These are phyloP conservation scores for Acrocyrtus sp. DNA, from an alignment of 2,888 invertebrate genomes.

Conservation along the genomic window DNA sequence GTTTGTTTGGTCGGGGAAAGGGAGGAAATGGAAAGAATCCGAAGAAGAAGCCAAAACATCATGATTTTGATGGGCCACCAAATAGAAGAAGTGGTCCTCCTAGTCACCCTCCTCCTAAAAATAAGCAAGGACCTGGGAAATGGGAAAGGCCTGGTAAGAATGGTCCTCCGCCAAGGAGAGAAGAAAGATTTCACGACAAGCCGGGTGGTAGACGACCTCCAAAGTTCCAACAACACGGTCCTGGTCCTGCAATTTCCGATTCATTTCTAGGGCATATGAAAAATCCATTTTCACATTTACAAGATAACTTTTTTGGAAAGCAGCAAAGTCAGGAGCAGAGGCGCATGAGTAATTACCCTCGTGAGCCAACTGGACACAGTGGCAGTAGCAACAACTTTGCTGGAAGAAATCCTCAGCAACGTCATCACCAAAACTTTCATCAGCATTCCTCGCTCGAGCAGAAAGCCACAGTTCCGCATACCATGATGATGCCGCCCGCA, in stretches of 20 bases:
- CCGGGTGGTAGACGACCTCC: conserved; percentile 29
- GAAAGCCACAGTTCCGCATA: conserved; percentile 1
- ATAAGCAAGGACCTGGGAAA: background rate
- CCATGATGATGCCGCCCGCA: conserved; percentile 33
- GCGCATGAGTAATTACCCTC: conserved; percentile 6
- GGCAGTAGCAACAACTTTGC: conserved; percentile 2
- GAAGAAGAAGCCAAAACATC: conserved; percentile 37
- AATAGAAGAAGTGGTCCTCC: background rate
- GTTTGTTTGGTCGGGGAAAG: conserved; percentile 65
- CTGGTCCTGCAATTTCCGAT: background rate
- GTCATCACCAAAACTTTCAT: background rate
- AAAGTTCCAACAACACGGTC: background rate
- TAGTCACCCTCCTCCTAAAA: background rate
- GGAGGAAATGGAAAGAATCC: conserved; percentile 68
- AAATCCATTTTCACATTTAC: conserved; percentile 40
- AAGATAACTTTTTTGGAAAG: conserved; percentile 33
- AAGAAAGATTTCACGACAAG: no score
- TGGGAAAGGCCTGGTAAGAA: background rate
- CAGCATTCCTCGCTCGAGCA: background rate
- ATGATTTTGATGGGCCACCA: conserved; percentile 22
- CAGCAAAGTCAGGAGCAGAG: conserved; percentile 10
- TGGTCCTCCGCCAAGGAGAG: conserved; percentile 17
- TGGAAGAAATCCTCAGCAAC: background rate
- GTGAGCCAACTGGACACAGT: conserved; percentile 8
- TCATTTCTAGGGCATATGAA: conserved; percentile 25